Evolutionary conservation across 1,140 invertebrate genomes (phyloP).

Genomic region (Trichonephila clavipes): DNA sequence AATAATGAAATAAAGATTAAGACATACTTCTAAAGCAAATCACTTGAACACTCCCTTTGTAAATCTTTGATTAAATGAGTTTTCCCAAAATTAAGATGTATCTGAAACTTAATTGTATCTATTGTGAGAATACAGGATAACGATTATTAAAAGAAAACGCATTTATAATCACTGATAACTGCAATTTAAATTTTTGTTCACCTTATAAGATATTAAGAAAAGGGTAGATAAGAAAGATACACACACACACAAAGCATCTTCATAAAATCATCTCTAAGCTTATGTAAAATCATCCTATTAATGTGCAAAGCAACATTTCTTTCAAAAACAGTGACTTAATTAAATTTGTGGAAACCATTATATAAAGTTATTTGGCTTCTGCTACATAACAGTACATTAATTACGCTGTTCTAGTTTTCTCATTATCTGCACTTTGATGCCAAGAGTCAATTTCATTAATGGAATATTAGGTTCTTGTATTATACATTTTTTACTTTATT

Average conservation of each 20-base stretch:
- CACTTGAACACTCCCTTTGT: no score
- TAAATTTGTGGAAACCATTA: conserved; percentile 21
- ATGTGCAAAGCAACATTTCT: not conserved
- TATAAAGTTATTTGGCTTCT: conserved; percentile 23
- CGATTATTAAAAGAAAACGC: no score
- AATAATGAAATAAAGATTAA: no score
- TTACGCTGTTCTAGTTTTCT: conserved; percentile 16
- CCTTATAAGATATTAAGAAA: not conserved
- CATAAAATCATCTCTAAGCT: not conserved
- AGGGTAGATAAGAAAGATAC: no score
- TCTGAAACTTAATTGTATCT: no score
- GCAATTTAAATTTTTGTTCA: not conserved
- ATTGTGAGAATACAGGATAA: no score
- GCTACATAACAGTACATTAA: conserved; percentile 18
- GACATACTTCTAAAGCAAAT: no score
- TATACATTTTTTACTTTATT: not conserved
- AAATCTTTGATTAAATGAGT: no score
- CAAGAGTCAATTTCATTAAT: conserved; percentile 4
- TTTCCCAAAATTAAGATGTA: no score
- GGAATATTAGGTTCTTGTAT: not conserved
- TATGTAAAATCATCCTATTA: not conserved
- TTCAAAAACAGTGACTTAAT: not conserved
- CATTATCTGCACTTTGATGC: not conserved
- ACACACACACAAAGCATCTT: not conserved
- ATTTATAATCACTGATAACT: not conserved